These are phyloP conservation scores for Camponotus pennsylvanicus DNA, from an alignment of 1,140 invertebrate genomes.

Conservation along the genomic window DNA sequence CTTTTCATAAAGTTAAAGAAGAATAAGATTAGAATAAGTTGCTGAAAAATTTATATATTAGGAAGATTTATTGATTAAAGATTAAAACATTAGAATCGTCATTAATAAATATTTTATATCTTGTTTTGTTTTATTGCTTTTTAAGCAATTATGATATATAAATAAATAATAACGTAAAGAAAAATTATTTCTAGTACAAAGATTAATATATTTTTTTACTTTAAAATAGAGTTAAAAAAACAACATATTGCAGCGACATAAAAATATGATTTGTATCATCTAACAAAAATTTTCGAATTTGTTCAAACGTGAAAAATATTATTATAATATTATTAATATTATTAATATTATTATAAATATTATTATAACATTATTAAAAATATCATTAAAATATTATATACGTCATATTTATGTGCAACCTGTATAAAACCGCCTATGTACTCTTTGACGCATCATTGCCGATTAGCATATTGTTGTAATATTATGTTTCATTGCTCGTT, in stretches of 20 bases:
- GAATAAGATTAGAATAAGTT: not conserved
- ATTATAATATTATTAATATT: too few relatives aligned
- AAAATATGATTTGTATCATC: not conserved
- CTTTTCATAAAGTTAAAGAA: slow-evolving; percentile 24
- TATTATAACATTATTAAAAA: too few relatives aligned
- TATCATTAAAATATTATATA: not conserved
- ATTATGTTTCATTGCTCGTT: not conserved
- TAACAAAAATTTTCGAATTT: not conserved
- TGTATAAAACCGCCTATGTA: too few relatives aligned
- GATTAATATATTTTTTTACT: too few relatives aligned
- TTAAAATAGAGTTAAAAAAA: not conserved
- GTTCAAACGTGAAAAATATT: not conserved
- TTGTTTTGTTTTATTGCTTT: not conserved
- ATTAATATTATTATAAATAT: too few relatives aligned
- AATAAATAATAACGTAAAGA: not conserved
- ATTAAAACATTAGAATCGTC: not conserved
- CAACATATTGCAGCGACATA: not conserved
- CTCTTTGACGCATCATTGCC: not conserved
- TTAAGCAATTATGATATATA: not conserved
- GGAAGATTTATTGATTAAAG: not conserved
- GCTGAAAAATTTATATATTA: not conserved
- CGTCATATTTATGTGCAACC: not conserved
- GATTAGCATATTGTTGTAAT: not conserved
- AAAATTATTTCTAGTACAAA: too few relatives aligned
- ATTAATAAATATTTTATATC: not conserved